Conservation (phyloP, 1,140 invertebrate species). For the Calephelis nemesis region DNA sequence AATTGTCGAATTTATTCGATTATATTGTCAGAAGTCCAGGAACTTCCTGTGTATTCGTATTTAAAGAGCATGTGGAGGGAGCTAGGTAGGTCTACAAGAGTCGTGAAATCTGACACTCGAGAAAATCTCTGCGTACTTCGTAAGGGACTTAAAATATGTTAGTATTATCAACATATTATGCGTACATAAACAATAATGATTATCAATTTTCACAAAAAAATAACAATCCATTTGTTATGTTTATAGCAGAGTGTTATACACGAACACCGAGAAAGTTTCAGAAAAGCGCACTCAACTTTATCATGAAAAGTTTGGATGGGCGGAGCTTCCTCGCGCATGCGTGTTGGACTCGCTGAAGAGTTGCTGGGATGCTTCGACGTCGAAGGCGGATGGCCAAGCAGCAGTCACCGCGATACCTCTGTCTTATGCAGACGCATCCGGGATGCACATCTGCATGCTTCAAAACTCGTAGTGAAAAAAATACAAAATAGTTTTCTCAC, state of each 20-base stretch:
- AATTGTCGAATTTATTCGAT: too few species aligned
- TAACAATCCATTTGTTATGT: not conserved
- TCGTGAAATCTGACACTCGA: too few species aligned
- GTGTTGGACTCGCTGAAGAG: constrained; percentile 50
- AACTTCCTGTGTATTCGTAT: too few species aligned
- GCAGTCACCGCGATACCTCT: constrained; percentile 58
- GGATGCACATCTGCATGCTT: constrained; percentile 44
- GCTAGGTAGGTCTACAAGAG: too few species aligned
- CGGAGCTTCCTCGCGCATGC: constrained; percentile 55
- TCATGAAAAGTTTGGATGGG: constrained; percentile 58
- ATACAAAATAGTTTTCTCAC: constrained; percentile 3
- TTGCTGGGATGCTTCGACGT: constrained; percentile 51
- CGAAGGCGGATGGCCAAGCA: constrained; percentile 43
- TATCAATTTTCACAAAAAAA: not conserved
- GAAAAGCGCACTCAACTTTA: constrained; percentile 5
- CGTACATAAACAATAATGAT: too few species aligned
- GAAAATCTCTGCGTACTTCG: too few species aligned
- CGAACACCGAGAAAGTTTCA: not conserved
- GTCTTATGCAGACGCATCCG: constrained; percentile 55
- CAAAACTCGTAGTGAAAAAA: constrained; percentile 36
- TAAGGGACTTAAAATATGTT: too few species aligned
- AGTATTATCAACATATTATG: too few species aligned
- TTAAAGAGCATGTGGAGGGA: too few species aligned
- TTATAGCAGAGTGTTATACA: not conserved
- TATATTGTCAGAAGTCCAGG: too few species aligned